Conservation (phyloP, 2,797 vertebrate genomes). For the Prionace glauca region DNA sequence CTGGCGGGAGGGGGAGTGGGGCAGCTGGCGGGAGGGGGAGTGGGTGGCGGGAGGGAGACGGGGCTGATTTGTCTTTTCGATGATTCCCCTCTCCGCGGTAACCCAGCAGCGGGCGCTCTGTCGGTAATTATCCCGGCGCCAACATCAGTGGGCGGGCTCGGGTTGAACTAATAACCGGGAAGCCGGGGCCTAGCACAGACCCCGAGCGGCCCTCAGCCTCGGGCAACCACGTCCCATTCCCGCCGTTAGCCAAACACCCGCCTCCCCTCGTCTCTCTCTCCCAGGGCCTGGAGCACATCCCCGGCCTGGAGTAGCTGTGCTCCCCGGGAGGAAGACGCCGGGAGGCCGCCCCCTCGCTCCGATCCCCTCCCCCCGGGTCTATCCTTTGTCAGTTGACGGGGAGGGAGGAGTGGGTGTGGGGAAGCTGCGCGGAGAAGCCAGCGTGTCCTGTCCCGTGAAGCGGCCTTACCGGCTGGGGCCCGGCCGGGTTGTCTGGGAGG, state of each 20-base stretch:
- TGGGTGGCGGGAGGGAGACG: neutral
- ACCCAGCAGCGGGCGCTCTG: no score
- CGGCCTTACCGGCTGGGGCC: neutral
- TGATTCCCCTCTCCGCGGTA: no score
- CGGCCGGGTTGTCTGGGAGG: neutral
- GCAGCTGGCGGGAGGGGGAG: no score
- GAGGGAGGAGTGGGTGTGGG: neutral
- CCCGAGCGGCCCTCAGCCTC: neutral
- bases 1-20: neutral
- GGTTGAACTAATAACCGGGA: neutral
- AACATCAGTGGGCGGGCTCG: neutral
- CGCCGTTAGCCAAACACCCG: neutral
- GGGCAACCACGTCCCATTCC: neutral
- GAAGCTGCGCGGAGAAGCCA: neutral
- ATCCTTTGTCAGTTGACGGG: constrained; percentile 19
- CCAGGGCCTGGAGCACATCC: neutral
- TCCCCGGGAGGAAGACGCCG: neutral
- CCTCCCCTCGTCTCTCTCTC: no score
- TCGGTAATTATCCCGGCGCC: neutral
- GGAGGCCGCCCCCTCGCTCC: neutral
- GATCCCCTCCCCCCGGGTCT: neutral
- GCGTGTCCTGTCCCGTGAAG: no score
- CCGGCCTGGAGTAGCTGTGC: neutral
- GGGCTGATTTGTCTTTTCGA: no score
- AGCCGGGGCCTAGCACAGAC: neutral